A percentile compares a stretch with the other conserved stretches of the same genome.
These are phyloP conservation scores for Saturnia japonica DNA, from an alignment of 2,888 invertebrate species.

Conservation along the genomic window DNA sequence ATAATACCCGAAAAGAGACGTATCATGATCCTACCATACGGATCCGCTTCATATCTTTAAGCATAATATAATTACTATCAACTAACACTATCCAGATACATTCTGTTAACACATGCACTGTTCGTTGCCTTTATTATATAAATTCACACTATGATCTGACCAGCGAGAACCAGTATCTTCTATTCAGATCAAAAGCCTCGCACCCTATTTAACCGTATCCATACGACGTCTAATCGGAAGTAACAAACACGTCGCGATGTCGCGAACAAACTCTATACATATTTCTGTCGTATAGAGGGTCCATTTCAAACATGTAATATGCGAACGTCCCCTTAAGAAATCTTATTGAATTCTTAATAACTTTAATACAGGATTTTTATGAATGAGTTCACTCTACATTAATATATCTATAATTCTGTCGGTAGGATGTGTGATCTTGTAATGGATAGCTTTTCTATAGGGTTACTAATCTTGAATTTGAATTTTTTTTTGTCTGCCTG, in stretches of 20 bases:
- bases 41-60: neutral
- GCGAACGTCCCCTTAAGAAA: neutral
- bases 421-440: too few relatives aligned
- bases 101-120: neutral
- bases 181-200: slow-evolving; percentile 51
- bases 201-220: slow-evolving; percentile 49
- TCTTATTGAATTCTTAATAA: neutral
- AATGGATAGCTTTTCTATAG: too few relatives aligned
- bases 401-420: too few relatives aligned
- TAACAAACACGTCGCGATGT: slow-evolving; percentile 39
- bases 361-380: neutral
- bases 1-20: neutral
- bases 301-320: neutral
- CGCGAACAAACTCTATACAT: slow-evolving; percentile 29
- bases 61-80: neutral
- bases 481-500: too few relatives aligned
- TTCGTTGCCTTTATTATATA: neutral
- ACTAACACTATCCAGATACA: neutral
- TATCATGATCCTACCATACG: neutral
- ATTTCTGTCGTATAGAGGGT: slow-evolving; percentile 33
- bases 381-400: neutral
- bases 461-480: too few relatives aligned
- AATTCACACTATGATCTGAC: neutral
- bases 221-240: slow-evolving; percentile 38
- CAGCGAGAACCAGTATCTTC: slow-evolving; percentile 26